These are phyloP conservation scores for Heliconius congener DNA, from an alignment of 1,140 invertebrate genomes.

Conservation along the genomic window DNA sequence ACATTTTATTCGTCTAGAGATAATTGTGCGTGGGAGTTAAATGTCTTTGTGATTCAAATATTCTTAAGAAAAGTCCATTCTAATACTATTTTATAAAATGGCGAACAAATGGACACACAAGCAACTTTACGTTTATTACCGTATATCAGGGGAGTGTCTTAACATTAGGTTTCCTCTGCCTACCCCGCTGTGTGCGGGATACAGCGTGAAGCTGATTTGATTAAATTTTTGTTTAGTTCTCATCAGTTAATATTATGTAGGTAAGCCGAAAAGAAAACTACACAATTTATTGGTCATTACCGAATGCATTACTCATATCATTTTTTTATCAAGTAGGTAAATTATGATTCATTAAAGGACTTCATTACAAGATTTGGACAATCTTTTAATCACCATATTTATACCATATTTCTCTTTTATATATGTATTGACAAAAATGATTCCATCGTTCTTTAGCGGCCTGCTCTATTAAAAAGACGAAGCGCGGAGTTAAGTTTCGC, in stretches of 20 bases:
- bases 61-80: neutral
- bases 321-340: neutral
- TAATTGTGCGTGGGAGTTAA: neutral
- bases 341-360: neutral
- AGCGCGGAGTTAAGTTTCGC: too few relatives aligned
- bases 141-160: too few relatives aligned
- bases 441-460: too few relatives aligned
- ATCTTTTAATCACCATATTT: neutral
- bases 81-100: neutral
- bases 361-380: neutral
- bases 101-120: neutral
- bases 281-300: neutral
- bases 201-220: too few relatives aligned
- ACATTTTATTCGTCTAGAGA: constrained; percentile 12
- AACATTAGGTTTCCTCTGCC: too few relatives aligned
- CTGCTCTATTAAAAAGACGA: too few relatives aligned
- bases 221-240: too few relatives aligned
- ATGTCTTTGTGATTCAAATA: neutral
- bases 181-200: too few relatives aligned
- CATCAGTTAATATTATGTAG: neutral
- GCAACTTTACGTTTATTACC: too few relatives aligned
- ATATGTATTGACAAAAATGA: too few relatives aligned
- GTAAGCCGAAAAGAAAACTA: neutral
- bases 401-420: neutral
- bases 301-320: neutral